phyloP scores from a whole-genome alignment of 2,113 vertebrate genomes.

The Megaptera novaeangliae region DNA sequence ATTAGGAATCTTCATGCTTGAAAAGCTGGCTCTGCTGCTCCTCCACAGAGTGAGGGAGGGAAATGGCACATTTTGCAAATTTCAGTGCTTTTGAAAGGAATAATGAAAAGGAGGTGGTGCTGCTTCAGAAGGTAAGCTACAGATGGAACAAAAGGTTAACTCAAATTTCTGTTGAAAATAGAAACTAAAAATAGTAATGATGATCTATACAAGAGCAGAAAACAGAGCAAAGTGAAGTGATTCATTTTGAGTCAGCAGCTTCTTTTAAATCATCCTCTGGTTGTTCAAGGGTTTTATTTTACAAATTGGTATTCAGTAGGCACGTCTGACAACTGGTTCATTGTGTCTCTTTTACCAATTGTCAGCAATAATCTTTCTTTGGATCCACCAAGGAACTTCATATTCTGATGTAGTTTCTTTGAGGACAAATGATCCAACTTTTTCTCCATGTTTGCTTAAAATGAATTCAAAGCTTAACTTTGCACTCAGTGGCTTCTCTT shows the following conservation, averaged over 20 bases:
- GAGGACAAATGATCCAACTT: constrained; percentile 50
- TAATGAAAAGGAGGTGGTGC: constrained; percentile 67
- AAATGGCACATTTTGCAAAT: constrained; percentile 65
- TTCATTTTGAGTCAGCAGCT: constrained; percentile 67
- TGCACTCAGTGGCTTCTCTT: not conserved
- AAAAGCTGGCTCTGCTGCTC: constrained; percentile 57
- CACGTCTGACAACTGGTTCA: constrained; percentile 49
- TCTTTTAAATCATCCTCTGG: constrained; percentile 60
- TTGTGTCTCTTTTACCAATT: constrained; percentile 62
- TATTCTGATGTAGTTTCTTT: constrained; percentile 50
- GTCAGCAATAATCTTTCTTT: constrained; percentile 62
- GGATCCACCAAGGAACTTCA: constrained; percentile 21
- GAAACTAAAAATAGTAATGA: constrained; percentile 72
- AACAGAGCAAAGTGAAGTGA: constrained; percentile 57
- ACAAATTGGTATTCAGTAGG: constrained; percentile 62
- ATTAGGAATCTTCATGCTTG: constrained; percentile 61
- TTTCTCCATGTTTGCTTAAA: constrained; percentile 5
- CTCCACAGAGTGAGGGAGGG: constrained; percentile 62
- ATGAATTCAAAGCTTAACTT: constrained; percentile 34
- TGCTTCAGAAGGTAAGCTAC: constrained; percentile 57
- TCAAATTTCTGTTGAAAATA: constrained; percentile 68
- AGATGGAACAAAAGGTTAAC: constrained; percentile 74
- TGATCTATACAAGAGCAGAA: constrained; percentile 48
- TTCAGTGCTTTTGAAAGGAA: constrained; percentile 68
- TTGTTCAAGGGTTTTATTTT: constrained; percentile 65